Conservation (phyloP, 2,888 invertebrate genomes). For the Bellardia pandia region DNA sequence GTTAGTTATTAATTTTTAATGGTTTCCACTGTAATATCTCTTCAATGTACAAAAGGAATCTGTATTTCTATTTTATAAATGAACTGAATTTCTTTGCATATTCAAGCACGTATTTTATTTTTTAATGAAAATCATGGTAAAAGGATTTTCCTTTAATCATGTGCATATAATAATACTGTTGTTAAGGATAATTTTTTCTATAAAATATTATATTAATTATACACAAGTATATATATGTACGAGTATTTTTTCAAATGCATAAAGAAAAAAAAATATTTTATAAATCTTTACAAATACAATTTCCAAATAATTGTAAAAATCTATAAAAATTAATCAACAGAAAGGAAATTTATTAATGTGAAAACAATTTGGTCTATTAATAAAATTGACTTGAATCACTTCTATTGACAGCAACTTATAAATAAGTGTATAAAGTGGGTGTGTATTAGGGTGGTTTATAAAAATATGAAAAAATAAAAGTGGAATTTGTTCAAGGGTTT, state of each 20-base stretch:
- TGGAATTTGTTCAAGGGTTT: too few species aligned
- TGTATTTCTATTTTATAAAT: background rate
- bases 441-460: background rate
- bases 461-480: too few species aligned
- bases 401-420: background rate
- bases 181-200: background rate
- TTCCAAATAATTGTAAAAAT: too few species aligned
- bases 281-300: too few species aligned
- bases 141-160: slow-evolving; percentile 18
- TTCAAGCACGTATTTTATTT: background rate
- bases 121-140: background rate
- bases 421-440: background rate
- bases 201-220: background rate
- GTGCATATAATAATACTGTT: background rate
- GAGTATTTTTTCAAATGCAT: background rate
- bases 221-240: too few species aligned
- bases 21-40: background rate
- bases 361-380: background rate
- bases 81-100: background rate
- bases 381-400: background rate
- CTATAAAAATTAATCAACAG: background rate
- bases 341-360: background rate
- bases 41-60: background rate
- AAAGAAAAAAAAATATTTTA: too few species aligned
- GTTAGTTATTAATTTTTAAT: background rate